Conservation (phyloP, 2,888 invertebrate species). For the Epirrita christyi region DNA sequence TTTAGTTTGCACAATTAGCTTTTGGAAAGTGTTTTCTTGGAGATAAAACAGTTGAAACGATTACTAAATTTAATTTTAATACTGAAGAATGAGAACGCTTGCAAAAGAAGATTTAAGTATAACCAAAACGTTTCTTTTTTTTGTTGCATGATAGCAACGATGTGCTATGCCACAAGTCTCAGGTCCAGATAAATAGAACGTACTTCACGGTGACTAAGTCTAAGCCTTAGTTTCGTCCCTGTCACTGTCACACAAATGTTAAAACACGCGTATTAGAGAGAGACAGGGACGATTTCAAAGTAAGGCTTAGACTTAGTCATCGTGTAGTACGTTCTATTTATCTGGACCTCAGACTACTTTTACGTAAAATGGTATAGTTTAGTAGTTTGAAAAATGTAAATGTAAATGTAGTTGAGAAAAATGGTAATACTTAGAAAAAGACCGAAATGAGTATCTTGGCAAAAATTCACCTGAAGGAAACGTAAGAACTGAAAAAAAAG, state of each 20-base stretch:
- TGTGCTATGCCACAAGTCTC: slow-evolving; percentile 7
- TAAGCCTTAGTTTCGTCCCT: no score
- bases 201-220: no score
- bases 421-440: background rate
- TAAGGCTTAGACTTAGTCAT: no score
- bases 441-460: background rate
- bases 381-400: no score
- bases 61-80: slow-evolving; percentile 40
- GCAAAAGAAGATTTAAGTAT: background rate
- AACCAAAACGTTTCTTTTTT: slow-evolving; percentile 5
- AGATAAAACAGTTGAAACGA: slow-evolving; percentile 46
- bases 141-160: slow-evolving; percentile 10
- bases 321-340: no score
- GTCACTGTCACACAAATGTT: no score
- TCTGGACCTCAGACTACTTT: background rate
- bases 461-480: no score
- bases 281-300: no score
- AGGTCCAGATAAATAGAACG: no score
- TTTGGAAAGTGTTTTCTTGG: slow-evolving; percentile 55
- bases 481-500: background rate
- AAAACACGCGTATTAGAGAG: no score
- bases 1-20: slow-evolving; percentile 70
- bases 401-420: no score
- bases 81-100: slow-evolving; percentile 30
- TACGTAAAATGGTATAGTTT: background rate